Base-by-base conservation (phyloP, 2,113 vertebrate species). In the Ammodytes dubius region DNA sequence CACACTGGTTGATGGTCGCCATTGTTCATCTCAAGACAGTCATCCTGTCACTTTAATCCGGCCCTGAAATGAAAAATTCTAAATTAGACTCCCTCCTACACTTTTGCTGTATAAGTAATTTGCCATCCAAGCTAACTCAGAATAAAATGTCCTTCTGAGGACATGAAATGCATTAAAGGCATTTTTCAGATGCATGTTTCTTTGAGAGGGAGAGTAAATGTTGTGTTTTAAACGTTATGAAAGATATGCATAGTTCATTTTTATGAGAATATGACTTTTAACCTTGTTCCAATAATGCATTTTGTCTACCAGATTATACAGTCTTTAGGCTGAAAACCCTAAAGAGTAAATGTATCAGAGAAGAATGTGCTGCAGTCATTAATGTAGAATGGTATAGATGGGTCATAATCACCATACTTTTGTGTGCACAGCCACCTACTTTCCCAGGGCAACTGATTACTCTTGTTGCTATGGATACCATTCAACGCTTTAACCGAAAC, bases 391-490 rank as follows among this genome's bases (percentile, higher is more conserved):
- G 6, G 2, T 15, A 66, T n/a, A 46, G 43, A 68, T 15, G 61
- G 52, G 46, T 75, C 74, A 64, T 77, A 79, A 84, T 73, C 52
- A 67, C 6, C 11, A 13, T 39, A 46, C 52, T 61, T 68, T 59
- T 54, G 40, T 63, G 56, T 72, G 56, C 15, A 54, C 45, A 72
- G 65, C 59, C 63, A 58, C 57, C 53, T 69, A 57, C 63, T 66
- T 75, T 75, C 9, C 46, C 1, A 3, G 47, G 72, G 64, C 46
- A 64, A 49, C 47, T 73, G 49, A 78, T 78, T 66, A 63, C 56
- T 54, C 45, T 57, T 81, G 81, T 91, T 89, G 70, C 84, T 65
- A 87, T 91, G 88, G 86, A 68, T 65, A 87, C 86, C 39, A 75
- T 77, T 84, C 39, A 75, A 65, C 42, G 13, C 7, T n/a, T 40